phyloP scores from a whole-genome alignment of 1,140 invertebrate genomes.

The Tetramorium alpestre region DNA sequence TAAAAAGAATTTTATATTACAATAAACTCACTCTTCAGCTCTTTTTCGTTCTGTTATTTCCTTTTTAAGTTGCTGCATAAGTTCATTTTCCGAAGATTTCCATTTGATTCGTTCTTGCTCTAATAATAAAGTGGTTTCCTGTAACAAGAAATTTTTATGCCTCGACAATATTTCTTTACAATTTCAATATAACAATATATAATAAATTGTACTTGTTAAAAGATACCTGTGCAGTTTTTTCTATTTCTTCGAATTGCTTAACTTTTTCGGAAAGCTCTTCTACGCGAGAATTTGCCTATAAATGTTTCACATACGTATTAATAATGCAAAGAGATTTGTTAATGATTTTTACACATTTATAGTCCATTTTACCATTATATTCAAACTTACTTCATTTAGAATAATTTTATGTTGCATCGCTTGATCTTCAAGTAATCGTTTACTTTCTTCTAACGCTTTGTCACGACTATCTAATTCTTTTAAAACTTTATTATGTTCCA shows the following conservation, averaged over 20 bases:
- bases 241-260: slow-evolving; percentile 67
- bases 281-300: slow-evolving; percentile 74
- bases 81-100: slow-evolving; percentile 56
- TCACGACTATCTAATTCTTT: slow-evolving; percentile 72
- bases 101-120: slow-evolving; percentile 70
- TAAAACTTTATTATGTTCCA: slow-evolving; percentile 75
- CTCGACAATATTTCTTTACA: not conserved
- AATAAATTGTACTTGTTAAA: not conserved
- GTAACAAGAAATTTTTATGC: not conserved
- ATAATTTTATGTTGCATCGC: slow-evolving; percentile 41
- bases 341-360: not conserved
- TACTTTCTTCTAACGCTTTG: slow-evolving; percentile 59
- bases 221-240: slow-evolving; percentile 54
- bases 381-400: slow-evolving; percentile 64
- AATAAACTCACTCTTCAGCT: slow-evolving; percentile 71
- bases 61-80: slow-evolving; percentile 74
- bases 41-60: slow-evolving; percentile 72
- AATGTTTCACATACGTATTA: slow-evolving; percentile 20
- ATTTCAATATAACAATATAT: not conserved
- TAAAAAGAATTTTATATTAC: slow-evolving; percentile 19
- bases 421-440: slow-evolving; percentile 60
- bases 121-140: slow-evolving; percentile 67
- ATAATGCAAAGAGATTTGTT: not conserved
- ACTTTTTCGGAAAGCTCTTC: slow-evolving; percentile 68
- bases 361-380: slow-evolving; percentile 10